A percentile compares a stretch with the other conserved stretches of the same genome.
Conservation (phyloP, 2,888 invertebrate species). For the Andrena trimmerana region DNA sequence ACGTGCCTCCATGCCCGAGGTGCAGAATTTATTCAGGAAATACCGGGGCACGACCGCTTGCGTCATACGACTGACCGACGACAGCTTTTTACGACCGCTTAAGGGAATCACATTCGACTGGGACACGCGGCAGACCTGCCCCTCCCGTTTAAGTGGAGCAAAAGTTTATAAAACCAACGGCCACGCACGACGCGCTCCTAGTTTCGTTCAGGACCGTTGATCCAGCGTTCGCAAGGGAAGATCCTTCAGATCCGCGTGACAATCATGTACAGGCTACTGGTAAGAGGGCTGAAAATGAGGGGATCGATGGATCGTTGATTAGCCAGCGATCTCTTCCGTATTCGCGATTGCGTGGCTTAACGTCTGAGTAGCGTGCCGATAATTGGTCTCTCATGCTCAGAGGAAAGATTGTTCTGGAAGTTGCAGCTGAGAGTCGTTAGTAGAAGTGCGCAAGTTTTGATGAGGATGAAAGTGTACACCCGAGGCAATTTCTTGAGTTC, state of each 20-base stretch:
- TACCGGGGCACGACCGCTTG: conserved; percentile 80
- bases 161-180: conserved; percentile 83
- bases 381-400: not conserved
- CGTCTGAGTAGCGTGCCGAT: not conserved
- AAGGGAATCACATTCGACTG: conserved; percentile 81
- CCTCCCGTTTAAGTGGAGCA: conserved; percentile 71
- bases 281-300: conserved; percentile 56
- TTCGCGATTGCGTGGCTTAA: not conserved
- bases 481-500: too few relatives aligned
- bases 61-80: conserved; percentile 72
- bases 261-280: conserved; percentile 75
- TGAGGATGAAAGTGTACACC: too few relatives aligned
- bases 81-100: conserved; percentile 82
- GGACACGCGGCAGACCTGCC: conserved; percentile 63
- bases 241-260: not conserved
- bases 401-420: not conserved
- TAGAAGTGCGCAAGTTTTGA: not conserved
- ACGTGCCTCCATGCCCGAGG: conserved; percentile 54
- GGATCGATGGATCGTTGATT: not conserved
- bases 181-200: conserved; percentile 74
- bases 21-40: conserved; percentile 82
- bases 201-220: conserved; percentile 74
- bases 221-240: conserved; percentile 39
- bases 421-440: not conserved
- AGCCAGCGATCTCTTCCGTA: not conserved